Conservation (phyloP, 2,113 vertebrate species). For the Xiphophorus maculatus region DNA sequence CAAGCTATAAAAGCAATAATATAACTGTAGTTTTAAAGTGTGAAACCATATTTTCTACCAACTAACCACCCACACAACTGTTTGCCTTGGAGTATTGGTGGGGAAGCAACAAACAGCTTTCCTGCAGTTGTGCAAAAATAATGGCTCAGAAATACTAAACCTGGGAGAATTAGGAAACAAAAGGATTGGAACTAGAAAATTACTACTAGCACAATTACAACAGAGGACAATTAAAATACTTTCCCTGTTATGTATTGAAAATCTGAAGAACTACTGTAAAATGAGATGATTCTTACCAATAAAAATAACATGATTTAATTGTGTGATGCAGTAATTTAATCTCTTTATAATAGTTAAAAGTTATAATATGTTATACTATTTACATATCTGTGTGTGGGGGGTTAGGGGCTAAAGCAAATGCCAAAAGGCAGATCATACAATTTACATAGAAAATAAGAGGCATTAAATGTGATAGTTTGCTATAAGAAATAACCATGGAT, state of each 20-base stretch:
- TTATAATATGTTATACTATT: not conserved
- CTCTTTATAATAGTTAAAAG: not conserved
- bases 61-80: not conserved
- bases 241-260: not conserved
- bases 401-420: not conserved
- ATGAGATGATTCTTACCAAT: not conserved
- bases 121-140: not conserved
- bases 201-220: not conserved
- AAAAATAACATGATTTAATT: not conserved
- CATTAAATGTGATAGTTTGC: not conserved
- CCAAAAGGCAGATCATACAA: not conserved
- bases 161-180: not conserved
- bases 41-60: not conserved
- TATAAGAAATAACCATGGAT: not conserved
- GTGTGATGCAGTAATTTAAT: not conserved
- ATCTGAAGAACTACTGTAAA: not conserved
- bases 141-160: not conserved
- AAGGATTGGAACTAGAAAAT: not conserved
- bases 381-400: not conserved
- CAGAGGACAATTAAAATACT: not conserved
- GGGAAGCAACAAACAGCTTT: not conserved
- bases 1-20: not conserved
- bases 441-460: not conserved
- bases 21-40: not conserved
- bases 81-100: not conserved